Evolutionary conservation across 2,888 invertebrate genomes (phyloP).

Genomic region (Ormyrus labotus): DNA sequence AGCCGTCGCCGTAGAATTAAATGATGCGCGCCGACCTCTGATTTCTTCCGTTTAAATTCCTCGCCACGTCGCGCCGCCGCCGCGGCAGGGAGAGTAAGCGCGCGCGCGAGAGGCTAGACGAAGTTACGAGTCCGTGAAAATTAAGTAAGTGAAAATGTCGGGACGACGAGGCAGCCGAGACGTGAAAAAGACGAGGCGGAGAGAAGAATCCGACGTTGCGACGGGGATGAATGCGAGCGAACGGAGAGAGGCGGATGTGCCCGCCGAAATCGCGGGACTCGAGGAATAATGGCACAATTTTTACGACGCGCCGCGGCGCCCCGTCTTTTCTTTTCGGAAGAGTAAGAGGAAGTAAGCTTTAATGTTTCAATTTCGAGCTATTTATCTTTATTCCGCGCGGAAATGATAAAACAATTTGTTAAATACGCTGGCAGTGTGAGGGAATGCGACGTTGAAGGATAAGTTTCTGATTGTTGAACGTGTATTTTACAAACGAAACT

Average conservation of each 20-base stretch:
- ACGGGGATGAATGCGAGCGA: not conserved
- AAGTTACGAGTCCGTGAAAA: constrained; percentile 58
- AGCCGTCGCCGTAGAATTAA: constrained; percentile 47
- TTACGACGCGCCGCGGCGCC: too few species aligned
- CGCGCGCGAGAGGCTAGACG: constrained; percentile 12
- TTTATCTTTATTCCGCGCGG: too few species aligned
- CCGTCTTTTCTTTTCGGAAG: too few species aligned
- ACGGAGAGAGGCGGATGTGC: not conserved
- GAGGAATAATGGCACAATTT: too few species aligned
- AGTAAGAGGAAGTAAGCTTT: too few species aligned
- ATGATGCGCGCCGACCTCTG: constrained; percentile 56
- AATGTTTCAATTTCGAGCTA: too few species aligned
- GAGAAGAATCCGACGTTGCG: not conserved
- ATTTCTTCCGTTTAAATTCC: constrained; percentile 58
- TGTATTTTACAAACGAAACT: too few species aligned
- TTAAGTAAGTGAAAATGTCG: constrained; percentile 61
- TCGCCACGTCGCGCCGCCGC: constrained; percentile 45
- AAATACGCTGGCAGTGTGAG: too few species aligned
- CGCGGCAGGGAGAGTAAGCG: not conserved
- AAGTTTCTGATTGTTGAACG: too few species aligned
- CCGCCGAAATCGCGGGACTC: too few species aligned
- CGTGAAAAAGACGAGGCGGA: constrained; percentile 31
- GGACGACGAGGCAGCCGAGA: constrained; percentile 31
- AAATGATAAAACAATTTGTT: too few species aligned
- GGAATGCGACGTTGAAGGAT: too few species aligned